phyloP scores from a whole-genome alignment of 2,888 invertebrate genomes.

The Stegophylla sp. region DNA sequence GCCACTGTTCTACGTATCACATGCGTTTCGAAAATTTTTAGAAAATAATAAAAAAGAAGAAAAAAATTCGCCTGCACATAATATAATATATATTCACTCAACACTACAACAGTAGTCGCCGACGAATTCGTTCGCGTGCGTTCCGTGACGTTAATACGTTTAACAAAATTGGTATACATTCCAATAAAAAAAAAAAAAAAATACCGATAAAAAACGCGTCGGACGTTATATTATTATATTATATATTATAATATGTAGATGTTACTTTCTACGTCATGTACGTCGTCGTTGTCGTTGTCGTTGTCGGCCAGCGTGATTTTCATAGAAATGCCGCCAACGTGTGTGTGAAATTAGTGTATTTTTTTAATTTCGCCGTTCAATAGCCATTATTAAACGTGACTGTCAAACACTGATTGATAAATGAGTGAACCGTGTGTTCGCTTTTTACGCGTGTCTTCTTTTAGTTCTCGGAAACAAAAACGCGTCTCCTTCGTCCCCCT shows the following conservation, averaged over 20 bases:
- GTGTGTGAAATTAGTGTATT: slow-evolving; percentile 48
- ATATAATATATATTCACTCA: too few relatives aligned
- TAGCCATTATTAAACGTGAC: slow-evolving; percentile 39
- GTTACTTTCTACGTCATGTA: slow-evolving; percentile 19
- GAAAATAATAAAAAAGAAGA: too few relatives aligned
- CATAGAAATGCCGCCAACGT: slow-evolving; percentile 24
- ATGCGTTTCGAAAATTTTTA: not conserved
- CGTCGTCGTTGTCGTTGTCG: not conserved
- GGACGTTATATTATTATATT: not conserved
- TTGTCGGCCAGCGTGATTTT: slow-evolving; percentile 8
- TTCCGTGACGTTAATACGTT: slow-evolving; percentile 12
- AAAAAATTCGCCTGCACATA: too few relatives aligned
- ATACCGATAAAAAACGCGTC: not conserved
- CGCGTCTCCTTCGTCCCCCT: not conserved
- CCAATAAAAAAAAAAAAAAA: slow-evolving; percentile 10
- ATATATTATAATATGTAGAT: not conserved
- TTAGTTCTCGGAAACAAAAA: not conserved
- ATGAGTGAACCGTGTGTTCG: not conserved
- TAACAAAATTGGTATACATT: slow-evolving; percentile 25
- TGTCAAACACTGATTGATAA: slow-evolving; percentile 32
- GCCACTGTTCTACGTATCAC: too few relatives aligned
- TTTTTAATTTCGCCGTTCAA: slow-evolving; percentile 50
- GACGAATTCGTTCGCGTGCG: slow-evolving; percentile 3
- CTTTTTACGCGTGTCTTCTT: not conserved
- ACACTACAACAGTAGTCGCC: too few relatives aligned